Percentiles rank a stretch among this genome's conserved stretches.
Evolutionary conservation across 1,140 invertebrate genomes (phyloP).

Genomic region (Leguminivora glycinivorella): DNA sequence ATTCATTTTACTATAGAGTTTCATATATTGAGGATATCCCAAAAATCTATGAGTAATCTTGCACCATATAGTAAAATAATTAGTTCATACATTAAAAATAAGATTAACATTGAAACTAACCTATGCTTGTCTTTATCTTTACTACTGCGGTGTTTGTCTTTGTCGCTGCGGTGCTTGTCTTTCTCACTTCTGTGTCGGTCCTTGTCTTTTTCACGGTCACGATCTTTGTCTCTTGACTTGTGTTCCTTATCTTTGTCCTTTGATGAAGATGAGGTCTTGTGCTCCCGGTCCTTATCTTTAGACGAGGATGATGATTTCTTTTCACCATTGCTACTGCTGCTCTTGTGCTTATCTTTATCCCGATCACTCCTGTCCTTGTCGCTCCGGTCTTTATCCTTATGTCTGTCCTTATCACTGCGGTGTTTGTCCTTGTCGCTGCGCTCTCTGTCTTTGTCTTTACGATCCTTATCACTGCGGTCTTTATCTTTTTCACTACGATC

Average conservation of each 20-base stretch:
- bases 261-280: constrained; percentile 54
- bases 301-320: constrained; percentile 74
- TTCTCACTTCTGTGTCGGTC: constrained; percentile 69
- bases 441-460: constrained; percentile 66
- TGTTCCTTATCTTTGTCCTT: constrained; percentile 56
- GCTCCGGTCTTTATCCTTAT: constrained; percentile 80
- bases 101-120: background rate
- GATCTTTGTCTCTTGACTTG: constrained; percentile 68
- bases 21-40: background rate
- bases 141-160: constrained; percentile 80
- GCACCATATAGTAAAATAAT: no score
- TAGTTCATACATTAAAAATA: background rate
- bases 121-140: constrained; percentile 73
- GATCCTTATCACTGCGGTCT: constrained; percentile 63
- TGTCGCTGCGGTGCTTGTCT: constrained; percentile 71
- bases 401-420: constrained; percentile 78
- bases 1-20: background rate
- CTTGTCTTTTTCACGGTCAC: constrained; percentile 71
- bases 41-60: no score
- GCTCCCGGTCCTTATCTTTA: constrained; percentile 70
- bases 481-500: constrained; percentile 60
- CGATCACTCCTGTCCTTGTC: constrained; percentile 76
- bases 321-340: constrained; percentile 67
- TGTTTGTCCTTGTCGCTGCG: constrained; percentile 73
- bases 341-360: constrained; percentile 69